A percentile compares a stretch with the other conserved stretches of the same genome.
Conservation (phyloP, 2,113 vertebrate species). For the Puma concolor region DNA sequence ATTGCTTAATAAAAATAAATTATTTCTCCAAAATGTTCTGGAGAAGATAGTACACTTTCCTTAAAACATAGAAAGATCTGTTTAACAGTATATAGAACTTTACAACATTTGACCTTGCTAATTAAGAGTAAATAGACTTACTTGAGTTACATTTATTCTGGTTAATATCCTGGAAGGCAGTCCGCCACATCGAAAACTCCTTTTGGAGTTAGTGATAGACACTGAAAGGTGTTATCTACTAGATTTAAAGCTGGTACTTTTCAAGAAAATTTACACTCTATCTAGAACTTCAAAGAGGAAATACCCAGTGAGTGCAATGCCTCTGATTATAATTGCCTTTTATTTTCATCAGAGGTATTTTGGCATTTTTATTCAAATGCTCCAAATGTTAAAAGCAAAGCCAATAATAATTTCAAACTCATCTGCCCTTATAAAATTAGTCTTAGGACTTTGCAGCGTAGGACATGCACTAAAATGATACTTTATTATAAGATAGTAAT, state of each 20-base stretch:
- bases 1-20: background rate
- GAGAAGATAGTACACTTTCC: background rate
- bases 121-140: background rate
- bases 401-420: background rate
- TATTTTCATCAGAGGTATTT: slow-evolving; percentile 40
- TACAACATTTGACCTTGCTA: background rate
- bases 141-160: background rate
- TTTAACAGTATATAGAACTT: background rate
- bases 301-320: background rate
- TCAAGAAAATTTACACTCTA: background rate
- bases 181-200: background rate
- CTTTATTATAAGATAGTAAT: background rate
- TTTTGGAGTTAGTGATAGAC: background rate
- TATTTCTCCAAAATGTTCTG: background rate
- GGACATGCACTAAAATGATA: background rate
- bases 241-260: background rate
- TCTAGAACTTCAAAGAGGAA: background rate
- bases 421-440: background rate
- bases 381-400: slow-evolving; percentile 1
- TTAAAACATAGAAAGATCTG: background rate
- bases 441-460: background rate
- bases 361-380: background rate
- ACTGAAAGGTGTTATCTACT: background rate
- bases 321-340: background rate
- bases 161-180: background rate